Conservation (phyloP, 2,113 vertebrate species). For the Trochalopteron elliotii region DNA sequence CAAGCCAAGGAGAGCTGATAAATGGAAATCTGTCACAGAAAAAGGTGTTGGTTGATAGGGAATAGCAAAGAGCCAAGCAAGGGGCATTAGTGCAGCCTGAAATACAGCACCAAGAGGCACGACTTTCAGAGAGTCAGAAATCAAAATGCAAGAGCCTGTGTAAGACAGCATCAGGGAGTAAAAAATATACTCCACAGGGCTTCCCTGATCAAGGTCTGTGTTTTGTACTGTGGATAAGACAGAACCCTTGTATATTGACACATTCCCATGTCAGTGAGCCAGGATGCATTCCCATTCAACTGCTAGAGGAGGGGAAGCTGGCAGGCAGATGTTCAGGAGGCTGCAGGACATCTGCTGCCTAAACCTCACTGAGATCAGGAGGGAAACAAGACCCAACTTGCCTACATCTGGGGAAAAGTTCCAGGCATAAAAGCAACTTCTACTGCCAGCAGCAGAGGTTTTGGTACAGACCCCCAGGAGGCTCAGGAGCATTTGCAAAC, state of each 20-base stretch:
- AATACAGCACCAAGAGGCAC: not conserved
- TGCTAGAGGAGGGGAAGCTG: accelerated
- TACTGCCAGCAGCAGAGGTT: not conserved
- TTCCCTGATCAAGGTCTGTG: not conserved
- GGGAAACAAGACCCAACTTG: not conserved
- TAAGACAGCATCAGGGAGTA: not conserved
- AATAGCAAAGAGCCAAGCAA: not conserved
- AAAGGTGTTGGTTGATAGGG: not conserved
- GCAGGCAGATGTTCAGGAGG: not conserved
- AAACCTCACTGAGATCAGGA: not conserved
- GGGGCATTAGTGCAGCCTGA: not conserved
- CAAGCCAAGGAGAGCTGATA: not conserved
- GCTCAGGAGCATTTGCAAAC: not conserved
- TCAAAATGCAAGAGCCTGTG: not conserved
- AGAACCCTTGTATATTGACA: not conserved
- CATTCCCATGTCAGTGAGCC: not conserved
- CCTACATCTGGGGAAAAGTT: not conserved
- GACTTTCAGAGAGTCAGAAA: not conserved
- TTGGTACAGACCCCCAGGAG: not conserved
- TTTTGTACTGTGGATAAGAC: not conserved
- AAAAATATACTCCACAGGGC: not conserved
- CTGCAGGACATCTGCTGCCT: not conserved
- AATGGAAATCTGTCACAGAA: not conserved
- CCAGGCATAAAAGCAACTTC: not conserved
- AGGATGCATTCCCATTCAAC: not conserved